Evolutionary conservation across 2,797 vertebrate species (phyloP), one percentile per base, ranked within the genome.

Genomic region (Schizopygopsis pylzovi): DNA sequence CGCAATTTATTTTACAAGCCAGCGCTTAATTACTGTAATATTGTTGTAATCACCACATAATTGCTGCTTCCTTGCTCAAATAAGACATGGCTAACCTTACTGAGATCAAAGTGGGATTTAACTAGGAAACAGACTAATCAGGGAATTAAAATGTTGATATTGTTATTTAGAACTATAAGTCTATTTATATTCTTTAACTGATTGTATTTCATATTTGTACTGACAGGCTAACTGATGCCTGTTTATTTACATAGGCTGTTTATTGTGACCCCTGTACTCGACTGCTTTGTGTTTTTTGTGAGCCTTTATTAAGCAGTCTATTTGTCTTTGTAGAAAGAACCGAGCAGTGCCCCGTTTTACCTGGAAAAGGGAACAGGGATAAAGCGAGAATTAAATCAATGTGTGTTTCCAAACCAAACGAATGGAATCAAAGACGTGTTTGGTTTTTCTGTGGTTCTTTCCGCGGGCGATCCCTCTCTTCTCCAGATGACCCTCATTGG

Each of bases 321-420:
- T 52, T 20, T 78, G 63, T 76, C 63, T 84, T 70, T 68, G 81
- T 70, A n/a, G 39, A 59, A 67, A 52, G 18, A 43, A 39, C 45
- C 25, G 25, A 45, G 15, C 18, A 41, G 45, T 71, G 25, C 33
- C 45, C 37, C 16, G 9, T 56, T 71, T 54, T 78, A 77, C 33
- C 75, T 82, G 59, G 28, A 43, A 56, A 75, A 39, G 6, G n/a
- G 28, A 45, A 59, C 15, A 72, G 11, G 49, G 15, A 59, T 72
- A 82, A 59, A 25, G 39, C 56, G 49, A 78, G 80, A 87, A 85
- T 85, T 39, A 87, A 85, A 85, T 83, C 82, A 85, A 96, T 96
- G 96, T 95, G 95, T 97, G 96, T 97, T 96, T 97, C 96, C 96
- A 97, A 97, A 97, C 97, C 97, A 89, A 95, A 96, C 94, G 95